A percentile compares a stretch with the other conserved stretches of the same genome.
phyloP scores from a whole-genome alignment of 92 coral and sea anemone species.

The Paragorgia papillata region DNA sequence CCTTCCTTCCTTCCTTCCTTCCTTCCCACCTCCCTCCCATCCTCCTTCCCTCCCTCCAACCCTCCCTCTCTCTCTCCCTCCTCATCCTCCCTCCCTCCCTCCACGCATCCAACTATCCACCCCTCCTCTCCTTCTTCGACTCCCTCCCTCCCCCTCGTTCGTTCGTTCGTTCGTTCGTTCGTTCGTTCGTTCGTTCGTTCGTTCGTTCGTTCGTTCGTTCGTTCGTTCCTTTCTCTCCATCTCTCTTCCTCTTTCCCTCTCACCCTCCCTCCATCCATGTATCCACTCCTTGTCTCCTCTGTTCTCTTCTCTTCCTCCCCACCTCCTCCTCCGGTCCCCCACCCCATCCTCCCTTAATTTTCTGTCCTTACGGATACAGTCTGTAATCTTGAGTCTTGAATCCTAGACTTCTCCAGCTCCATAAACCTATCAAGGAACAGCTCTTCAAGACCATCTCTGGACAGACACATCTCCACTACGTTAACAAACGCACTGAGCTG shows the following conservation, averaged over 20 bases:
- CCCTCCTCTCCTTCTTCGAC: background rate
- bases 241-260: background rate
- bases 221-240: too few species aligned
- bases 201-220: too few species aligned
- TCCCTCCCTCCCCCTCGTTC: background rate
- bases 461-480: constrained; percentile 89
- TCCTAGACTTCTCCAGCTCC: constrained; percentile 93
- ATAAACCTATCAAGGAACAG: constrained; percentile 91
- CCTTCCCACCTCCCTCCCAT: too few species aligned
- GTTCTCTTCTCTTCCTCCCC: background rate
- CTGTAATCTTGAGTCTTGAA: constrained; percentile 92
- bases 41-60: background rate
- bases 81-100: background rate
- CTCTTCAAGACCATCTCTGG: constrained; percentile 97
- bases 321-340: background rate
- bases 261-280: background rate
- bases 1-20: too few species aligned
- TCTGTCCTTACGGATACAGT: constrained; percentile 69
- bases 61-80: background rate
- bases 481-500: constrained; percentile 83
- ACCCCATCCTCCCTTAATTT: background rate
- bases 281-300: background rate
- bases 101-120: background rate
- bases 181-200: too few species aligned
- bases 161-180: too few species aligned